Conservation (phyloP, 2,113 vertebrate species). For the Oceanites oceanicus region DNA sequence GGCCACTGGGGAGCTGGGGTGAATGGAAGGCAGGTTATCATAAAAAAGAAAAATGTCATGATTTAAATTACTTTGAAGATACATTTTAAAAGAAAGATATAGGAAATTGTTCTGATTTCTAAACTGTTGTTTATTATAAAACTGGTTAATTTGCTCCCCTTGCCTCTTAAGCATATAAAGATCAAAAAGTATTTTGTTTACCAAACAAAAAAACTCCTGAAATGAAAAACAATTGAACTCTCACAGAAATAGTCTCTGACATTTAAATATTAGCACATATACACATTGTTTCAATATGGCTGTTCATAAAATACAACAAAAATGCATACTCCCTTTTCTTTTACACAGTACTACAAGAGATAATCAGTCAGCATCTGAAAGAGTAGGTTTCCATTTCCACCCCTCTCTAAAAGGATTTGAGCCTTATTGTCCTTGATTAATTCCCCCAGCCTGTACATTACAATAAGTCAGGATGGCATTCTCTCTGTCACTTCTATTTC, state of each 20-base stretch:
- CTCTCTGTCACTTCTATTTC: neutral
- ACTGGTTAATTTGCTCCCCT: neutral
- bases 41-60: neutral
- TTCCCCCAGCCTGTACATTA: neutral
- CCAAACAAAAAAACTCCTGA: neutral
- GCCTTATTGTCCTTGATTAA: neutral
- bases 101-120: neutral
- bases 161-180: neutral
- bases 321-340: neutral
- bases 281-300: neutral
- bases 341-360: neutral
- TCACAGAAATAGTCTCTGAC: neutral
- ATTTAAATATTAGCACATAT: neutral
- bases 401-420: neutral
- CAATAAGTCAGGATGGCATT: neutral
- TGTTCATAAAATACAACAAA: neutral
- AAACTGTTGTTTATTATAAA: neutral
- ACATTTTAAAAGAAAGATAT: neutral
- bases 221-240: neutral
- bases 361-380: neutral
- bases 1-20: neutral
- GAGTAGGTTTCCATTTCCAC: neutral
- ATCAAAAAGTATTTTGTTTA: neutral
- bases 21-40: neutral
- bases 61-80: neutral